phyloP scores from a whole-genome alignment of 2,888 invertebrate genomes.

The Brachypalpus laphriformis region DNA sequence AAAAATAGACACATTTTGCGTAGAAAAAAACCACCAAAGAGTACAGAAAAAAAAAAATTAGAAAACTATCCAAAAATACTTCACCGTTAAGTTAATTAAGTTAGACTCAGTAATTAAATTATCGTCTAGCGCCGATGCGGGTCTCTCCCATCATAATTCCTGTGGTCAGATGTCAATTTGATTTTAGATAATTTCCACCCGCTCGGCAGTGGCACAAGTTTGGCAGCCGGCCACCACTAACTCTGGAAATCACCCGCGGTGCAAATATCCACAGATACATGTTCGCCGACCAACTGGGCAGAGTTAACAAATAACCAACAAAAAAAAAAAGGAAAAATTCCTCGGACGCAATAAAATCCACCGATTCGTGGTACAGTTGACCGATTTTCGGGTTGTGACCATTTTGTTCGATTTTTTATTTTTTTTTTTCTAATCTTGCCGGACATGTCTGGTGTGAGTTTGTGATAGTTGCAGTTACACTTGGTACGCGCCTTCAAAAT shows the following conservation, averaged over 20 bases:
- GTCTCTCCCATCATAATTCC: conserved; percentile 69
- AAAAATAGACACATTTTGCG: conserved; percentile 5
- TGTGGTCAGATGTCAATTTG: conserved; percentile 70
- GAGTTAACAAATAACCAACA: background rate
- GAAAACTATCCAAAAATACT: conserved; percentile 42
- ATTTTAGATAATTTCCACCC: conserved; percentile 63
- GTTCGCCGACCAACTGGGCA: background rate
- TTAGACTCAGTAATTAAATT: conserved; percentile 60
- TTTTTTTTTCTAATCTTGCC: conserved; percentile 4
- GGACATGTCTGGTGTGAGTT: conserved; percentile 43
- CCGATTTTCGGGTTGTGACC: conserved; percentile 18
- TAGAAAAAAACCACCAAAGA: background rate
- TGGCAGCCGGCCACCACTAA: conserved; percentile 37
- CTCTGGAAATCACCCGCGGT: conserved; percentile 52
- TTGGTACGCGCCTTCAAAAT: background rate
- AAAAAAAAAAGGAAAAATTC: conserved; percentile 41
- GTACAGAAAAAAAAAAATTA: background rate
- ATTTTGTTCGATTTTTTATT: background rate
- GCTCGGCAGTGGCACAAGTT: conserved; percentile 13
- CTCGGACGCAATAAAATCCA: conserved; percentile 47
- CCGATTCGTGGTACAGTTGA: conserved; percentile 19
- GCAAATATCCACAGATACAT: conserved; percentile 9
- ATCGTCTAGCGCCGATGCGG: conserved; percentile 67
- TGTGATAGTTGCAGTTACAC: conserved; percentile 5
- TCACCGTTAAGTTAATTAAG: conserved; percentile 70